phyloP scores from a whole-genome alignment of 2,888 invertebrate genomes.

The Boloria selene region DNA sequence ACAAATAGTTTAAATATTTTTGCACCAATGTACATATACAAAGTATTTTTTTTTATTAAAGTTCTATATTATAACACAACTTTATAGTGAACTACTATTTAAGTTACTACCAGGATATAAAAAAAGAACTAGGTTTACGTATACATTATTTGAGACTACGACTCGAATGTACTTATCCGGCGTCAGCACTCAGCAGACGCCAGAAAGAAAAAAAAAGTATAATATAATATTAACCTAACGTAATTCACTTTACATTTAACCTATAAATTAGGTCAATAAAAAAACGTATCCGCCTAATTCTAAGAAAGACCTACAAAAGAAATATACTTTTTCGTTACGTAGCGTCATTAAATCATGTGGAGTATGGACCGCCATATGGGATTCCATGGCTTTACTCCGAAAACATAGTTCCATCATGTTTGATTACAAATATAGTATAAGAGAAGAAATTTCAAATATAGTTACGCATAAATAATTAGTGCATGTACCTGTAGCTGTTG shows the following conservation, averaged over 20 bases:
- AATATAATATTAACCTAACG: slow-evolving; percentile 67
- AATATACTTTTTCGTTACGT: slow-evolving; percentile 56
- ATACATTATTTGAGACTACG: slow-evolving; percentile 5
- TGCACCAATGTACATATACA: not conserved
- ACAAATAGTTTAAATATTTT: not conserved
- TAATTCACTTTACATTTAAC: slow-evolving; percentile 48
- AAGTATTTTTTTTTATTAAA: too few species aligned
- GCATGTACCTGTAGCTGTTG: slow-evolving; percentile 77
- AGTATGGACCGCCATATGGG: slow-evolving; percentile 82
- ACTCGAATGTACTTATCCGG: slow-evolving; percentile 48
- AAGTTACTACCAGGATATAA: not conserved
- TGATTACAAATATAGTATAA: slow-evolving; percentile 57
- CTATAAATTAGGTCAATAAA: slow-evolving; percentile 43
- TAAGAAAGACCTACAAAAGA: slow-evolving; percentile 31
- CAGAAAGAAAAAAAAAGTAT: slow-evolving; percentile 61
- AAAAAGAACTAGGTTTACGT: not conserved
- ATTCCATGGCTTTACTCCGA: slow-evolving; percentile 81
- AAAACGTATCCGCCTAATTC: slow-evolving; percentile 32
- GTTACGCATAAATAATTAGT: slow-evolving; percentile 47
- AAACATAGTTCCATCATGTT: slow-evolving; percentile 73
- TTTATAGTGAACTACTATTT: not conserved
- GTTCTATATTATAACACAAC: too few species aligned
- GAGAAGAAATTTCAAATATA: slow-evolving; percentile 45
- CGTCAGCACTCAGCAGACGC: slow-evolving; percentile 56
- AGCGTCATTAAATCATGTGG: slow-evolving; percentile 81